Evolutionary conservation across 2,113 vertebrate species (phyloP).

Genomic region (Larimichthys polyactis): DNA sequence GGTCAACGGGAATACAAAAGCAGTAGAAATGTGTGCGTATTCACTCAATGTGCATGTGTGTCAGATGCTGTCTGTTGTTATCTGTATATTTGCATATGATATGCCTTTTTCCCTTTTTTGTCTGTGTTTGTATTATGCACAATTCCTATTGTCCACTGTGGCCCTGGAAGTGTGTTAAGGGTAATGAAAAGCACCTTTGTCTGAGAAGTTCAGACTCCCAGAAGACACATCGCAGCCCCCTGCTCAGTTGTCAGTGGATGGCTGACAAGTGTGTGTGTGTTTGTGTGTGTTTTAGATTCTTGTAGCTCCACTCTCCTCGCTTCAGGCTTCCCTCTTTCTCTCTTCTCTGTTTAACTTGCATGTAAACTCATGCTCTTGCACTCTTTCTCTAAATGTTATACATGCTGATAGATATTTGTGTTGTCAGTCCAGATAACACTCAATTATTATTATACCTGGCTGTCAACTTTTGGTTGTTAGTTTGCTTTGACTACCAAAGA

Average conservation of each 20-base stretch:
- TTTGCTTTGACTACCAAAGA: slow-evolving; percentile 37
- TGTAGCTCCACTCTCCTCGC: slow-evolving; percentile 4
- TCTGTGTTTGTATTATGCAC: neutral
- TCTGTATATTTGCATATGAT: neutral
- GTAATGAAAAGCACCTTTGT: slow-evolving; percentile 71
- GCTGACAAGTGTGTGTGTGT: slow-evolving; percentile 17
- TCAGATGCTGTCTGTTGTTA: neutral
- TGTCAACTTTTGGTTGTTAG: neutral
- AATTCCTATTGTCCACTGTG: slow-evolving; percentile 7
- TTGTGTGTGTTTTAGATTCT: neutral
- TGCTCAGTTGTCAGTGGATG: slow-evolving; percentile 44
- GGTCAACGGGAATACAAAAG: slow-evolving; percentile 43
- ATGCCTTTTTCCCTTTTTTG: neutral
- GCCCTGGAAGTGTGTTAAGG: slow-evolving; percentile 35
- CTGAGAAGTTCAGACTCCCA: slow-evolving; percentile 48
- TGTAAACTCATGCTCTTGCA: neutral
- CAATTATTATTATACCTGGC: neutral
- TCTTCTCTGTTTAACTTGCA: neutral
- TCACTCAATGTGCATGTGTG: neutral
- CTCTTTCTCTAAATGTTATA: neutral
- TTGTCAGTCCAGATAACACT: slow-evolving; percentile 7
- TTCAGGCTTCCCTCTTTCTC: neutral
- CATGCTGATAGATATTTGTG: neutral
- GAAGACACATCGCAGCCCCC: slow-evolving; percentile 11
- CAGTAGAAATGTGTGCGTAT: neutral